Evolutionary conservation across 2,888 invertebrate species (phyloP).

Genomic region (Craniophora ligustri): DNA sequence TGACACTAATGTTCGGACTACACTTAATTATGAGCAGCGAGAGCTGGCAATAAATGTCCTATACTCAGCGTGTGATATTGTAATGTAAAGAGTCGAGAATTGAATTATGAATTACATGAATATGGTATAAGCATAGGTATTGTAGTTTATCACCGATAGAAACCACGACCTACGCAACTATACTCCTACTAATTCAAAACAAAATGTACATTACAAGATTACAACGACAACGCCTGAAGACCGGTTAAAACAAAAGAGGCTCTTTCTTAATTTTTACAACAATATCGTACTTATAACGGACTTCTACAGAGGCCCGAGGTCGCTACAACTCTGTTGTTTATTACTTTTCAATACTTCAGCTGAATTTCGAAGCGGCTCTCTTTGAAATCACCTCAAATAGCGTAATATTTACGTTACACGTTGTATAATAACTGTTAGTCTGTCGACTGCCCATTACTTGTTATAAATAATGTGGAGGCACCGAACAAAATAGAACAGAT

Average conservation of each 20-base stretch:
- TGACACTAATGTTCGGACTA: conserved; percentile 1
- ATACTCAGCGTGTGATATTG: conserved; percentile 2
- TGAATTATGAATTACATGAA: not conserved
- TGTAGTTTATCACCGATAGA: not conserved
- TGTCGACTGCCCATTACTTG: conserved; percentile 79
- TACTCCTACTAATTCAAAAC: conserved; percentile 7
- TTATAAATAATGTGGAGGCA: conserved; percentile 68
- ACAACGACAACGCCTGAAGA: not conserved
- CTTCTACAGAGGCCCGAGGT: conserved; percentile 71
- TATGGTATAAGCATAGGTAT: not conserved
- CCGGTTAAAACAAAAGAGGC: conserved; percentile 30
- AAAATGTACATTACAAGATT: conserved; percentile 3
- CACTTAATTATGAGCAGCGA: not conserved
- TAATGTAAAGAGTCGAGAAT: not conserved
- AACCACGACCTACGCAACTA: not conserved
- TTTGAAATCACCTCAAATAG: conserved; percentile 77
- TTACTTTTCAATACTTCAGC: conserved; percentile 74
- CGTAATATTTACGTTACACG: conserved; percentile 78
- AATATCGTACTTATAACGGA: conserved; percentile 51
- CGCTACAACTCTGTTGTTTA: conserved; percentile 70
- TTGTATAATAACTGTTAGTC: conserved; percentile 78
- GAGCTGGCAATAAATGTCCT: conserved; percentile 1
- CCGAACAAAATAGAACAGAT: conserved; percentile 77
- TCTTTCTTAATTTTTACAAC: conserved; percentile 49
- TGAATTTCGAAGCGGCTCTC: conserved; percentile 73